Evolutionary conservation across 2,113 vertebrate species (phyloP).

Genomic region (Hucho hucho): DNA sequence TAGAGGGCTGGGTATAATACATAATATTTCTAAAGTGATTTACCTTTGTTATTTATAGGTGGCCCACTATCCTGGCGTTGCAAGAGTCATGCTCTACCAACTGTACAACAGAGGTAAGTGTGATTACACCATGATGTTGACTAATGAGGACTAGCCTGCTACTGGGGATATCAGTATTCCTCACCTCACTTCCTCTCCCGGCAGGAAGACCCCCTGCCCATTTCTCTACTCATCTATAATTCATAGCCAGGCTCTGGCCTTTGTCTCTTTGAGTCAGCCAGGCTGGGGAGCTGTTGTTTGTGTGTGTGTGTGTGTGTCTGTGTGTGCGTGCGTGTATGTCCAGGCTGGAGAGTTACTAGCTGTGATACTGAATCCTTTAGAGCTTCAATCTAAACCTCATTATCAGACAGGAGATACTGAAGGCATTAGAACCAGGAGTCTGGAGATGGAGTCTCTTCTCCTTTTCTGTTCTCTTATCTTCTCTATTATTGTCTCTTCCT

Average conservation of each 20-base stretch:
- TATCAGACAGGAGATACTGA: constrained; percentile 56
- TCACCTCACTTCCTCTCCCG: constrained; percentile 56
- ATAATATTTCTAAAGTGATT: constrained; percentile 17
- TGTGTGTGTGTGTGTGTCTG: no score
- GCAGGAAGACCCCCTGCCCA: constrained; percentile 47
- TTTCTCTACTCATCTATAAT: constrained; percentile 54
- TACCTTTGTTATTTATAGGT: no score
- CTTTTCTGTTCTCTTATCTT: no score
- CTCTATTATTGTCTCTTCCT: constrained; percentile 5
- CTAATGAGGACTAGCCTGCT: constrained; percentile 65
- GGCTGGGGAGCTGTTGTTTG: no score
- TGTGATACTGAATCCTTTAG: constrained; percentile 57
- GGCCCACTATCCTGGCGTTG: no score
- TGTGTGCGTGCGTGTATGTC: neutral
- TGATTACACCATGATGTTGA: constrained; percentile 51
- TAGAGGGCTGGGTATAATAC: constrained; percentile 39
- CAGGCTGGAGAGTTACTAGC: constrained; percentile 45
- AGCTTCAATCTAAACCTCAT: constrained; percentile 51
- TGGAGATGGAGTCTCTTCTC: constrained; percentile 31
- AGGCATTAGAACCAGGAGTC: constrained; percentile 44
- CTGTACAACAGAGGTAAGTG: no score
- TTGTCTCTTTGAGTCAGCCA: constrained; percentile 35
- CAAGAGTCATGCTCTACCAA: no score
- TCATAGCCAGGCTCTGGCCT: constrained; percentile 60
- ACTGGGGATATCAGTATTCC: constrained; percentile 59